Conservation (phyloP, 2,888 invertebrate genomes). For the Amiota minor region DNA sequence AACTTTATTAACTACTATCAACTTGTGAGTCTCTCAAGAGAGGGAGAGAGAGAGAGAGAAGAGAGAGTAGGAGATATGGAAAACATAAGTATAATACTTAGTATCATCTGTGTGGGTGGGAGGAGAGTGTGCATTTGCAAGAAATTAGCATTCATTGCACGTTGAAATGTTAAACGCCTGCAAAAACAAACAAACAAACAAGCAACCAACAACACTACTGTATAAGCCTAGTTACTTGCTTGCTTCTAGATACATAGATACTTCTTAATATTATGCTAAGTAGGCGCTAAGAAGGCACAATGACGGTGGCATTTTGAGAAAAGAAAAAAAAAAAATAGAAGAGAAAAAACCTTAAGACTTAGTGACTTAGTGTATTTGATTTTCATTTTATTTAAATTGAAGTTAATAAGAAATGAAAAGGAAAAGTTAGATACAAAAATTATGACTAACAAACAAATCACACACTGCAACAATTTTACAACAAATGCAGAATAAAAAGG, state of each 20-base stretch:
- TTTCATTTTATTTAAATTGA: neutral
- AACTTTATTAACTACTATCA: conserved; percentile 54
- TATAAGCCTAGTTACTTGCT: neutral
- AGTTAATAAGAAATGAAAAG: neutral
- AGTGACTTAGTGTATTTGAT: conserved; percentile 20
- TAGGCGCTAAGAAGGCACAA: conserved; percentile 47
- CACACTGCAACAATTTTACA: no score
- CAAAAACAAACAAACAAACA: conserved; percentile 11
- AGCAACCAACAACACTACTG: neutral
- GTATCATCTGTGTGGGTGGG: neutral
- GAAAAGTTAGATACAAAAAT: neutral
- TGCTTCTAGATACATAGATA: neutral
- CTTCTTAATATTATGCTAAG: conserved; percentile 39
- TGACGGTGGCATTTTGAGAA: neutral
- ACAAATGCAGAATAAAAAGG: no score
- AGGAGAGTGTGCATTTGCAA: conserved; percentile 1
- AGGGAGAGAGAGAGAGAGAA: neutral
- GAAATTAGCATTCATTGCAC: conserved; percentile 47
- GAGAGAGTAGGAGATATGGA: conserved; percentile 5
- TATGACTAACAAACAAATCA: neutral
- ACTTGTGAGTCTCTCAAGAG: neutral
- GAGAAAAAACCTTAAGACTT: neutral
- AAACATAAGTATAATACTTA: no score
- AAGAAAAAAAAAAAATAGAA: neutral
- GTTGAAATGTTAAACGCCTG: conserved; percentile 53